These are phyloP conservation scores for Onychorhynchus coronatus DNA, from an alignment of 2,113 vertebrate genomes.

Conservation along the genomic window DNA sequence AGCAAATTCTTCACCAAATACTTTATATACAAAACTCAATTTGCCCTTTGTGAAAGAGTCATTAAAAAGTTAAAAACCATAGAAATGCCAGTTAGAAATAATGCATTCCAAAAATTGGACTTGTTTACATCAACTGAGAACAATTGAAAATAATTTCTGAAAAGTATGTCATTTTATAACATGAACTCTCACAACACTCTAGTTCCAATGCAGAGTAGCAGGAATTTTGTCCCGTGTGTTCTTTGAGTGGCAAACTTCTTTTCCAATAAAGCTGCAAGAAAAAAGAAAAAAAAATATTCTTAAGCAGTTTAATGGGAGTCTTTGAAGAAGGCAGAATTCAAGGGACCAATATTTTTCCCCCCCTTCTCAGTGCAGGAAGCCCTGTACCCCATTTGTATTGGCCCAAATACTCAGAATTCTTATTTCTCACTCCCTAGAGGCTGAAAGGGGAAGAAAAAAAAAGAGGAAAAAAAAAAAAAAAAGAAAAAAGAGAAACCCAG, in stretches of 20 bases:
- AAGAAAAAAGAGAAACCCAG: not conserved
- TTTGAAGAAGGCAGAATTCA: not conserved
- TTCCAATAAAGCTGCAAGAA: conserved; percentile 33
- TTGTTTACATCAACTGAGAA: conserved; percentile 67
- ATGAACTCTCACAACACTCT: conserved; percentile 32
- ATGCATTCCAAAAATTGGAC: conserved; percentile 70
- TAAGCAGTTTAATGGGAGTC: not conserved
- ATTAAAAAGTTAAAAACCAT: conserved; percentile 82
- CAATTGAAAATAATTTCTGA: conserved; percentile 73
- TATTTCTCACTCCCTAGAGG: not conserved
- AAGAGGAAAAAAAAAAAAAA: not conserved
- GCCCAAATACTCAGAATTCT: not conserved
- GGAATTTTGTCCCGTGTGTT: conserved; percentile 47
- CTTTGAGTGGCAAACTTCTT: conserved; percentile 29
- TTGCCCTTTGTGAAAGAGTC: conserved; percentile 73
- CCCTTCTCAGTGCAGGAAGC: not conserved
- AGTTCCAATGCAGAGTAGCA: conserved; percentile 57
- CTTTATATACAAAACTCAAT: conserved; percentile 81
- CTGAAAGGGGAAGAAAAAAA: not conserved
- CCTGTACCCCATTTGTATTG: not conserved
- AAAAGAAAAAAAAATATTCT: not conserved
- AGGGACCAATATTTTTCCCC: not conserved
- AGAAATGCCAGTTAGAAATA: conserved; percentile 78
- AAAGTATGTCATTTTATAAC: conserved; percentile 43
- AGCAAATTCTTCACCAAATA: conserved; percentile 76